These are phyloP conservation scores for Mizuhopecten yessoensis DNA, from an alignment of 1,140 invertebrate species.

Conservation along the genomic window DNA sequence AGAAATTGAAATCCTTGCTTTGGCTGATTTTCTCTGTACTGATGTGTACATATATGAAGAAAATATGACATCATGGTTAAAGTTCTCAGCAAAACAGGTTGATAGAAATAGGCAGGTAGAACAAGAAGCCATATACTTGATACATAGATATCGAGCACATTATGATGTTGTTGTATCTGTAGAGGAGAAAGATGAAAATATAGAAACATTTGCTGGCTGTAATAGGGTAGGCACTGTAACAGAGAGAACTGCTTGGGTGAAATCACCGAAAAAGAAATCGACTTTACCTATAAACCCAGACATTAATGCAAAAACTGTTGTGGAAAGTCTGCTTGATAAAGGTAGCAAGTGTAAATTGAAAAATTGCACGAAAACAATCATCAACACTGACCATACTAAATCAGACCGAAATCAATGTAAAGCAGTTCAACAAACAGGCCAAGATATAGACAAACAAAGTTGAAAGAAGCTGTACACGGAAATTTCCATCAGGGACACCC, in stretches of 20 bases:
- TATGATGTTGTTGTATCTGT: constrained; percentile 48
- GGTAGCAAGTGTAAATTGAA: too few relatives aligned
- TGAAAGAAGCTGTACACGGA: neutral
- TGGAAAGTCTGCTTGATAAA: too few relatives aligned
- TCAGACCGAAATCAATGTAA: too few relatives aligned
- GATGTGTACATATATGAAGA: constrained; percentile 47
- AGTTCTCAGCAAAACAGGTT: constrained; percentile 43
- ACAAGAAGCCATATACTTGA: constrained; percentile 42
- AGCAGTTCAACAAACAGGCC: too few relatives aligned
- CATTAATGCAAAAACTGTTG: too few relatives aligned
- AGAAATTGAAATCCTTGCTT: constrained; percentile 50
- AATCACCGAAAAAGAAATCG: too few relatives aligned
- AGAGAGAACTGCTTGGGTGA: too few relatives aligned
- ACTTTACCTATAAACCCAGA: too few relatives aligned
- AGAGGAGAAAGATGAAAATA: neutral
- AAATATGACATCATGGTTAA: neutral
- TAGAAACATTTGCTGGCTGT: too few relatives aligned
- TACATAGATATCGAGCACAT: constrained; percentile 43
- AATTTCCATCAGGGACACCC: constrained; percentile 46
- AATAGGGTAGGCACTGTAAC: too few relatives aligned
- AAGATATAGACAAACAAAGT: neutral
- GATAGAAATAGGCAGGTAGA: neutral
- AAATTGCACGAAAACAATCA: too few relatives aligned
- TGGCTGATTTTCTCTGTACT: constrained; percentile 43
- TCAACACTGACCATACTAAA: too few relatives aligned